Evolutionary conservation across 2,113 vertebrate genomes (phyloP).

Genomic region (Thryonomys swinderianus): DNA sequence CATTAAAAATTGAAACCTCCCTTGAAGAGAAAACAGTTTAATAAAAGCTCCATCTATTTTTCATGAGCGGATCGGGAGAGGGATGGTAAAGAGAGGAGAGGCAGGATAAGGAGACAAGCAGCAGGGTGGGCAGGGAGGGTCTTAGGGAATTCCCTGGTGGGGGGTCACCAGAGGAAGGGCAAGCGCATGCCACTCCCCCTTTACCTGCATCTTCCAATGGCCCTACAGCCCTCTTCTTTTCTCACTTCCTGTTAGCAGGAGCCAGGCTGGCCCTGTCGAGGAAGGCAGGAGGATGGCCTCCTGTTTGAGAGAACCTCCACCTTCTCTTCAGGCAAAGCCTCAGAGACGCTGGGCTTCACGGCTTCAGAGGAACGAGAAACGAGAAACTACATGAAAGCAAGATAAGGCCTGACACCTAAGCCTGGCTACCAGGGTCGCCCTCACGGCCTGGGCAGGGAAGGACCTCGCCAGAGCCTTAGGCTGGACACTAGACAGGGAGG

Average conservation of each 20-base stretch:
- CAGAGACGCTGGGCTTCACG: background rate
- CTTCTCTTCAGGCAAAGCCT: conserved; percentile 30
- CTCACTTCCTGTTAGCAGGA: background rate
- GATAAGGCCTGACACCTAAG: background rate
- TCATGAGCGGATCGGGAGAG: conserved; percentile 73
- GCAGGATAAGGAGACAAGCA: background rate
- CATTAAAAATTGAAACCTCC: conserved; percentile 80
- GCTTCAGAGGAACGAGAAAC: background rate
- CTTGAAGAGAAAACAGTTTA: conserved; percentile 81
- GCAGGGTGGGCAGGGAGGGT: background rate
- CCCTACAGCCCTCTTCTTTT: background rate
- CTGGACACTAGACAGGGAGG: background rate
- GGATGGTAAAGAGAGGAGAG: conserved; percentile 43
- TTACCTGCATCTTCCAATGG: background rate
- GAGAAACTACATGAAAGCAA: background rate
- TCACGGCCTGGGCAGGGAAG: background rate
- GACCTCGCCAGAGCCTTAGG: background rate
- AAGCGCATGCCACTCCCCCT: background rate
- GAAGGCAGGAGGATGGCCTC: background rate
- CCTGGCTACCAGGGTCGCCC: background rate
- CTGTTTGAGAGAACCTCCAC: background rate
- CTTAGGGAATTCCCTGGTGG: conserved; percentile 5
- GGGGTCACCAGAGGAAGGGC: background rate
- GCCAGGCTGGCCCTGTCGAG: background rate
- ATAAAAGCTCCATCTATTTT: conserved; percentile 81